Evolutionary conservation across 2,797 vertebrate species (phyloP).

Genomic region (Dryobates pubescens): DNA sequence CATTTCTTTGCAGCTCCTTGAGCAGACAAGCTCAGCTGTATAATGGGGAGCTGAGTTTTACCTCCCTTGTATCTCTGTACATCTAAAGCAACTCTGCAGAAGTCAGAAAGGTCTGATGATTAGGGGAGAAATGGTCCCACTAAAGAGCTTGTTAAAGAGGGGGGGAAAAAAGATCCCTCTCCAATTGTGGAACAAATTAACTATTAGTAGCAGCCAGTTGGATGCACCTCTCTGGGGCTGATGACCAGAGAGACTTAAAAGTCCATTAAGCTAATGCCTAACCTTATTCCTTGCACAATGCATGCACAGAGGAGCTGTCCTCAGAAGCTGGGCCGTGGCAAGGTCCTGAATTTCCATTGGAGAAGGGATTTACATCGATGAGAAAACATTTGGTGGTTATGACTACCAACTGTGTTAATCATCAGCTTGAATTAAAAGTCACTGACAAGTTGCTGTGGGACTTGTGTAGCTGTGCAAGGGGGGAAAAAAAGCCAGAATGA

Average conservation of each 20-base stretch:
- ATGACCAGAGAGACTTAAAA: conserved; percentile 30
- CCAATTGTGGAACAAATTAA: conserved; percentile 29
- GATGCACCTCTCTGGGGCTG: neutral
- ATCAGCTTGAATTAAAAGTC: conserved; percentile 28
- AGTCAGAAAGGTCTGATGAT: neutral
- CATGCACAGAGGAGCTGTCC: neutral
- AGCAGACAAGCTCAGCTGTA: neutral
- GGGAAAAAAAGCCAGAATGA: neutral
- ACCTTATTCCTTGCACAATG: neutral
- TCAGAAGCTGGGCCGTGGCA: neutral
- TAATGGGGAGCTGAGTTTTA: neutral
- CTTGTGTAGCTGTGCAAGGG: neutral
- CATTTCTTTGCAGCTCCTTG: neutral
- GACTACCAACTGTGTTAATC: conserved; percentile 32
- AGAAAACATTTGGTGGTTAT: conserved; percentile 37
- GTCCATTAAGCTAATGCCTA: conserved; percentile 22
- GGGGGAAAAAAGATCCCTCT: conserved; percentile 26
- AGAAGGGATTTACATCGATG: conserved; percentile 16
- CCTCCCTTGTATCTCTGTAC: neutral
- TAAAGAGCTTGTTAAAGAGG: conserved; percentile 18
- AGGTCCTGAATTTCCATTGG: neutral
- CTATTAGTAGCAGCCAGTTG: conserved; percentile 3
- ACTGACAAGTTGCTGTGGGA: conserved; percentile 43
- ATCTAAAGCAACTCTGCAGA: neutral
- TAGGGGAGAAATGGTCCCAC: neutral